Evolutionary conservation across 2,113 vertebrate species (phyloP).

Genomic region (Lota lota): DNA sequence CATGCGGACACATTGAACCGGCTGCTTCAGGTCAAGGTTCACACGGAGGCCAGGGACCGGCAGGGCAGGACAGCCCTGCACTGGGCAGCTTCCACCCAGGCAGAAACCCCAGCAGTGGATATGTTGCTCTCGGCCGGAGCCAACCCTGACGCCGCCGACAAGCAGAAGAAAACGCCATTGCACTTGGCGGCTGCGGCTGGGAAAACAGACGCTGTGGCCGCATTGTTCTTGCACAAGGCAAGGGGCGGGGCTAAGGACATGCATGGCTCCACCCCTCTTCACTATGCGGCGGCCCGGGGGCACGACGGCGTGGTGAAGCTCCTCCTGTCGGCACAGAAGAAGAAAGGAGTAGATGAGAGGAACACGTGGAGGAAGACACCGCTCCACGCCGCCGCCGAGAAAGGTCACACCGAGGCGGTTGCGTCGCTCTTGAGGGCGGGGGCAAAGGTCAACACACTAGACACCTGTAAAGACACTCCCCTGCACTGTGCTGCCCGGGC

Average conservation of each 20-base stretch:
- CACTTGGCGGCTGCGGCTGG: slow-evolving; percentile 69
- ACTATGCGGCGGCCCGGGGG: slow-evolving; percentile 65
- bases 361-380: slow-evolving; percentile 77
- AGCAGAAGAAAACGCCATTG: slow-evolving; percentile 75
- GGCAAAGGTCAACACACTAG: slow-evolving; percentile 68
- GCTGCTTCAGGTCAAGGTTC: slow-evolving; percentile 67
- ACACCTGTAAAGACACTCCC: slow-evolving; percentile 75
- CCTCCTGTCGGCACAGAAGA: slow-evolving; percentile 55
- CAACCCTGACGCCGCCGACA: slow-evolving; percentile 64
- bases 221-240: slow-evolving; percentile 62
- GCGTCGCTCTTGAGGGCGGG: slow-evolving; percentile 56
- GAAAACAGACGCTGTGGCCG: slow-evolving; percentile 33
- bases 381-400: slow-evolving; percentile 66
- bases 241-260: slow-evolving; percentile 72
- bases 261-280: slow-evolving; percentile 75
- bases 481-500: slow-evolving; percentile 73
- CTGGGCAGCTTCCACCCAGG: slow-evolving; percentile 60
- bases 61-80: slow-evolving; percentile 71
- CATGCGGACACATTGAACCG: slow-evolving; percentile 49
- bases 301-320: slow-evolving; percentile 40
- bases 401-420: slow-evolving; percentile 59
- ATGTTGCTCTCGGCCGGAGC: slow-evolving; percentile 66
- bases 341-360: slow-evolving; percentile 71
- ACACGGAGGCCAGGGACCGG: slow-evolving; percentile 62
- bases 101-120: slow-evolving; percentile 52